These are phyloP conservation scores for Scomber japonicus DNA, from an alignment of 2,113 vertebrate species.

Conservation along the genomic window DNA sequence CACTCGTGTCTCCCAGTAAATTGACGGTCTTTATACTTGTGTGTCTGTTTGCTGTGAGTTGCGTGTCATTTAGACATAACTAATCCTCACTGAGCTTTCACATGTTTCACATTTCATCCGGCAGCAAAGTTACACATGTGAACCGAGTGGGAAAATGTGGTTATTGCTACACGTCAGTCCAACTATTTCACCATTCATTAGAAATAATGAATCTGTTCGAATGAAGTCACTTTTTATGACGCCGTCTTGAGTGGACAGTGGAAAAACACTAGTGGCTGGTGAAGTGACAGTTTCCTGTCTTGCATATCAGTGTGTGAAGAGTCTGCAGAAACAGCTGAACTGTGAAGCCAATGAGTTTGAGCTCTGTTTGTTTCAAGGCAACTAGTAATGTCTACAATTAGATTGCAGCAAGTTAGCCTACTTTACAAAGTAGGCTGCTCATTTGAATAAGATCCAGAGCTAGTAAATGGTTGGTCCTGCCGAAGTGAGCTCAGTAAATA, in stretches of 20 bases:
- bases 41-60: slow-evolving; percentile 13
- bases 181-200: slow-evolving; percentile 5
- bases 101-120: slow-evolving; percentile 23
- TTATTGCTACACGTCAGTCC: not conserved
- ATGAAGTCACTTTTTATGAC: not conserved
- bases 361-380: slow-evolving; percentile 1
- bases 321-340: slow-evolving; percentile 10
- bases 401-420: no score
- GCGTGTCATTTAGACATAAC: not conserved
- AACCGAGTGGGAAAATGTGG: not conserved
- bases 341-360: not conserved
- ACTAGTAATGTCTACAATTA: no score
- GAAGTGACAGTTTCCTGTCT: slow-evolving; percentile 1
- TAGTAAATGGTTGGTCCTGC: no score
- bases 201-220: not conserved
- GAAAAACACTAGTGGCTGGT: slow-evolving; percentile 18
- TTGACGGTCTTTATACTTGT: not conserved
- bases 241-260: not conserved
- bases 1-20: slow-evolving; percentile 19
- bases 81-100: slow-evolving; percentile 1
- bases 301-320: slow-evolving; percentile 25
- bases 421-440: no score
- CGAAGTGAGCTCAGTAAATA: no score
- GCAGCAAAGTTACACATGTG: slow-evolving; percentile 26
- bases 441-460: no score